phyloP scores from a whole-genome alignment of 2,113 vertebrate genomes.

The Saguinus midas region DNA sequence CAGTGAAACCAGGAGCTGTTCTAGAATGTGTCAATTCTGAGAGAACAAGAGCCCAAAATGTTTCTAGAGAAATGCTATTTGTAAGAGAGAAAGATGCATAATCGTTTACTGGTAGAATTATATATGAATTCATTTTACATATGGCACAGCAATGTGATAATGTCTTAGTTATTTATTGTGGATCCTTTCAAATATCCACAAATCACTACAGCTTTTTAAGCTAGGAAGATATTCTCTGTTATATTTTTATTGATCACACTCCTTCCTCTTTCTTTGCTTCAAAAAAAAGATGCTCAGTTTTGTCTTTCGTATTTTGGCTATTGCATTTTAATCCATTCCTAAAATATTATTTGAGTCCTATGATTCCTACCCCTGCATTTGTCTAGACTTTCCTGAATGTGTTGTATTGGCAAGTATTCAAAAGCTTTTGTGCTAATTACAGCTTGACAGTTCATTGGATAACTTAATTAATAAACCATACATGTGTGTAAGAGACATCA shows the following conservation, averaged over 20 bases:
- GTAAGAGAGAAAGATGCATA: background rate
- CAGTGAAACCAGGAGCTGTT: background rate
- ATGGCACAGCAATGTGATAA: background rate
- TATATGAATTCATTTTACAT: background rate
- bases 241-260: background rate
- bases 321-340: background rate
- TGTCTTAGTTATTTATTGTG: conserved; percentile 22
- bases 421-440: background rate
- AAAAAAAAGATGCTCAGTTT: background rate
- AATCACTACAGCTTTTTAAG: background rate
- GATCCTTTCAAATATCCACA: background rate
- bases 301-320: background rate
- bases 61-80: background rate
- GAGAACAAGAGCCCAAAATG: background rate
- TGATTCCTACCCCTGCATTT: background rate
- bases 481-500: background rate
- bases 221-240: background rate
- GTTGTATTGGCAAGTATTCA: background rate
- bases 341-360: background rate
- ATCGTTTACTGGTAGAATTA: background rate
- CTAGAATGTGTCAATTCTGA: background rate
- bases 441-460: background rate
- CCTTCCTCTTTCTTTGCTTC: background rate
- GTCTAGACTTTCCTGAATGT: background rate
- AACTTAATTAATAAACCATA: background rate